Evolutionary conservation across 2,888 invertebrate genomes (phyloP), one percentile per base, ranked within the genome.

Genomic region (Phyto melanocephala): DNA sequence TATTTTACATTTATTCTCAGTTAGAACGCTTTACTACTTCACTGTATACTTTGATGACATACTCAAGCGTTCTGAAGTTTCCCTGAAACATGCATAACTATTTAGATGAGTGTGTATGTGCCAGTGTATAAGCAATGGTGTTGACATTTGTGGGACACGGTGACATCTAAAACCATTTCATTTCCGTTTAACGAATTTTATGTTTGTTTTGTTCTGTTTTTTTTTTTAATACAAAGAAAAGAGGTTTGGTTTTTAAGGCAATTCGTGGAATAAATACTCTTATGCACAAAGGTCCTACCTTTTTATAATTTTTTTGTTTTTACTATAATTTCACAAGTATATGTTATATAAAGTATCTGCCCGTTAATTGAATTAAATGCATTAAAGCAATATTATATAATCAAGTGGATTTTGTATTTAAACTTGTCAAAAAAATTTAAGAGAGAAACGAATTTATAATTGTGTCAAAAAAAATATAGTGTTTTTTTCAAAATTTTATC

Each of bases 141-240:
- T 65, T 79, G 78, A 50, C 71, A 58, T 71, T 50, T 71, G 54
- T 37, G 52, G 56, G 37, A 56, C 50, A 42, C 58, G 45, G n/a
- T 71, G 63, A 71, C 78, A 71, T 65, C 65, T 79, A 17, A 60
- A 79, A 79, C 72, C 65, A 65, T 72, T 72, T 67, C 20, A 72
- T 58, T 79, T 79, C 70, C 68, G 54, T 54, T n/a, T 33, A 40
- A 71, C 72, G 24, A 65, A 65, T 45, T 56, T 72, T 20, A 0
- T 33, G 28, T 60, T 60, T 6, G 35, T 63, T 54, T 35, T 54
- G 2, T 72, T 33, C 0, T 52, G 24, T 40, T 10, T 28, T 28
- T 28, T 28, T 6, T 28, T 28, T 28, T 6, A 5, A 6, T 28
- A 6, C 10, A 52, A 37, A 52, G 42, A 33, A 33, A 17, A 15